Evolutionary conservation across 2,113 vertebrate species (phyloP).

Genomic region (Oostethus manadensis): DNA sequence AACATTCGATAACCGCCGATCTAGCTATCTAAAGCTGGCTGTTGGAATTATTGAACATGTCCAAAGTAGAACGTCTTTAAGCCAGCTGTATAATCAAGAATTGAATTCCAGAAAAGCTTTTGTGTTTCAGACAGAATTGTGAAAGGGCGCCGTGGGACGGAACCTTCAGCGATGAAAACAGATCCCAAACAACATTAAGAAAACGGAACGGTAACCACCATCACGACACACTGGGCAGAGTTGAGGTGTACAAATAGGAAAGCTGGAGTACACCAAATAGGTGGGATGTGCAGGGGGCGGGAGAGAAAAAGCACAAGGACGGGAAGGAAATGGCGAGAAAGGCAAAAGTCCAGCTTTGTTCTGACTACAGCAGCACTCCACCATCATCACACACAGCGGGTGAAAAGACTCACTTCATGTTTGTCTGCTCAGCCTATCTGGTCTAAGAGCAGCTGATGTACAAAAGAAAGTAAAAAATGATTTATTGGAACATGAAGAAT

Average conservation of each 20-base stretch:
- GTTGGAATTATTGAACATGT: too few species aligned
- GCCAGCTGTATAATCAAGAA: too few species aligned
- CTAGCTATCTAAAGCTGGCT: too few species aligned
- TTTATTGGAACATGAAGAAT: slow-evolving; percentile 98
- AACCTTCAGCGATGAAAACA: slow-evolving; percentile 70
- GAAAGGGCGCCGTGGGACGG: too few species aligned
- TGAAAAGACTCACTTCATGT: slow-evolving; percentile 99
- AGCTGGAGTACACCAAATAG: slow-evolving; percentile 83
- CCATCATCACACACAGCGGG: slow-evolving; percentile 87
- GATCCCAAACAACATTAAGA: slow-evolving; percentile 98
- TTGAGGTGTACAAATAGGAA: slow-evolving; percentile 85
- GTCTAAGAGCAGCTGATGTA: slow-evolving; percentile 99
- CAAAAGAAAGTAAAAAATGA: slow-evolving; percentile 99
- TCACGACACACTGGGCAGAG: slow-evolving; percentile 79
- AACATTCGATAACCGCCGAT: too few species aligned
- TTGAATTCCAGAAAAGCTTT: too few species aligned
- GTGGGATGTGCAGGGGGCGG: slow-evolving; percentile 71
- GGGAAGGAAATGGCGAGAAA: slow-evolving; percentile 72
- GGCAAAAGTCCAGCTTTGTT: slow-evolving; percentile 86
- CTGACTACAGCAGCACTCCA: slow-evolving; percentile 82
- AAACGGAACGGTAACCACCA: slow-evolving; percentile 54
- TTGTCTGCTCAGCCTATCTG: slow-evolving; percentile 99
- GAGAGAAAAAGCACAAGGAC: slow-evolving; percentile 56
- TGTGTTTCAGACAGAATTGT: too few species aligned
- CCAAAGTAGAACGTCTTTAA: too few species aligned